phyloP scores from a whole-genome alignment of 2,888 invertebrate species.

The Acleris cristana region DNA sequence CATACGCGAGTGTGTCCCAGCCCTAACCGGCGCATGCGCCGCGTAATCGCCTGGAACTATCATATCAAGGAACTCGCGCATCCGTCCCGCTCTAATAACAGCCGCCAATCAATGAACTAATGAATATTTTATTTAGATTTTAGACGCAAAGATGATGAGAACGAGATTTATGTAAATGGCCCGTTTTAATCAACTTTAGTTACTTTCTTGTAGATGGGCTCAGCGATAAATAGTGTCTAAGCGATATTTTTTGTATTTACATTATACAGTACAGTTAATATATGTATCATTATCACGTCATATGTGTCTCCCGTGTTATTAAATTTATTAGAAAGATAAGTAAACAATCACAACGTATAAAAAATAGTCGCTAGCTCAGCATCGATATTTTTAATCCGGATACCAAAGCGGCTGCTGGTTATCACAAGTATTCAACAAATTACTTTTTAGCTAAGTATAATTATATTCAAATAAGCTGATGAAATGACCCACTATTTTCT shows the following conservation, averaged over 20 bases:
- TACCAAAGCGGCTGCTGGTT: too few relatives aligned
- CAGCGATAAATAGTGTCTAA: neutral
- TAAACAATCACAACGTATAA: too few relatives aligned
- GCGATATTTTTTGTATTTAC: neutral
- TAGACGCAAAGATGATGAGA: neutral
- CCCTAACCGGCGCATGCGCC: conserved; percentile 7
- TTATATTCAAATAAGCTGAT: too few relatives aligned
- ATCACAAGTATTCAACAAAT: too few relatives aligned
- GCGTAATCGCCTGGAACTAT: conserved; percentile 27
- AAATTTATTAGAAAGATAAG: too few relatives aligned
- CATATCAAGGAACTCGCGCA: conserved; percentile 24
- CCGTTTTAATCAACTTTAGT: neutral
- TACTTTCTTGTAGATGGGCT: neutral
- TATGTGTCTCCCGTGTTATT: too few relatives aligned
- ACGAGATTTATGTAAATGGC: neutral
- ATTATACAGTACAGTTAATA: neutral
- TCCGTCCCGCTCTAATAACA: conserved; percentile 17
- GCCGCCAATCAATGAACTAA: neutral
- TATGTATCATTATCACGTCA: too few relatives aligned
- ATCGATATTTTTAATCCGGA: too few relatives aligned
- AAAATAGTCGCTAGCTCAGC: too few relatives aligned
- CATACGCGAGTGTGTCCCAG: neutral
- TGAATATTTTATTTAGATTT: conserved; percentile 2
- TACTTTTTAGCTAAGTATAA: too few relatives aligned
- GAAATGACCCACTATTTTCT: too few relatives aligned